A percentile compares a stretch with the other conserved stretches of the same genome.
These are phyloP conservation scores for Sorex maritimensis DNA, from an alignment of 2,797 vertebrate genomes.

Conservation along the genomic window DNA sequence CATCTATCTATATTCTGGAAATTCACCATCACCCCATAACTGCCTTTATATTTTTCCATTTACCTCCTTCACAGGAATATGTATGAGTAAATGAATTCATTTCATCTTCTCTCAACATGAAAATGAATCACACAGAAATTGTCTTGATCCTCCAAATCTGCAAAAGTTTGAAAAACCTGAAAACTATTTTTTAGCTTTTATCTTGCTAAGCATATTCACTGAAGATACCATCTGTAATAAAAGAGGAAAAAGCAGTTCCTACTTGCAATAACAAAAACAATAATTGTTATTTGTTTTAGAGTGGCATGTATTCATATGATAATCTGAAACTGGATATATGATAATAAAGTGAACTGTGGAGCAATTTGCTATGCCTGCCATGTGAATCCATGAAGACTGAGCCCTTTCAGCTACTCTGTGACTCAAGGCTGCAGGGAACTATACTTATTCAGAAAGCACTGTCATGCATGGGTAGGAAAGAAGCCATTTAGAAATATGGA, in stretches of 20 bases:
- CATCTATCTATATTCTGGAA: neutral
- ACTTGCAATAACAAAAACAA: neutral
- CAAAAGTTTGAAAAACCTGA: neutral
- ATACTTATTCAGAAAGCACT: slow-evolving; percentile 53
- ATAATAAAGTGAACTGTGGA: neutral
- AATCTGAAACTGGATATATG: neutral
- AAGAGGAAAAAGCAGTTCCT: neutral
- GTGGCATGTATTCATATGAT: neutral
- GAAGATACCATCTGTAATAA: neutral
- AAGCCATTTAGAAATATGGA: slow-evolving; percentile 33
- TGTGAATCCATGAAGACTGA: slow-evolving; percentile 24
- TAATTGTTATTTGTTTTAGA: neutral
- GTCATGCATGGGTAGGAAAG: slow-evolving; percentile 15
- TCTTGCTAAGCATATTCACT: neutral
- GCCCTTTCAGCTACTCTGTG: neutral
- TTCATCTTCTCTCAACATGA: neutral
- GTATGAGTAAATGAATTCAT: neutral
- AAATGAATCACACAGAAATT: neutral
- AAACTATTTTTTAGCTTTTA: neutral
- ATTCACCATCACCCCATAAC: neutral
- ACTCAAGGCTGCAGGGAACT: slow-evolving; percentile 29
- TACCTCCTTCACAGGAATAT: neutral
- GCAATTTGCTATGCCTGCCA: neutral
- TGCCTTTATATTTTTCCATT: neutral
- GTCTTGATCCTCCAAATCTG: neutral